Percentiles rank a stretch among this genome's conserved stretches.
These are phyloP conservation scores for Andrena trimmerana DNA, from an alignment of 2,888 invertebrate species.

Conservation along the genomic window DNA sequence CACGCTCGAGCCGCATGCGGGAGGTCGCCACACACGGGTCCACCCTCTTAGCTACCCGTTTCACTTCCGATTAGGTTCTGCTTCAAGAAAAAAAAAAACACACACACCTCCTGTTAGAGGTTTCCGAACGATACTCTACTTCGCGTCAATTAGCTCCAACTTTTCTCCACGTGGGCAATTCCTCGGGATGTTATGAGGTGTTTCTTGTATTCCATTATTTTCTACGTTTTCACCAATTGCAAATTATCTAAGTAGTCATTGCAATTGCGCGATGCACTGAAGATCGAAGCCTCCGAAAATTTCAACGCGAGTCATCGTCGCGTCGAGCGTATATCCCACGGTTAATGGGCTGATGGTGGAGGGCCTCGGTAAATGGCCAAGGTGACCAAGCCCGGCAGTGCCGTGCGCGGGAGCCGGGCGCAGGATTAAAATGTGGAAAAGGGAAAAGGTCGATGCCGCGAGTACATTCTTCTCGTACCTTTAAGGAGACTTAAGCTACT, in stretches of 20 bases:
- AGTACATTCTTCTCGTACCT: background rate
- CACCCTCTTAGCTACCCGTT: conserved; percentile 31
- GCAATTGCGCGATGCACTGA: background rate
- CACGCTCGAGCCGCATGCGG: conserved; percentile 32
- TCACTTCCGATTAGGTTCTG: conserved; percentile 46
- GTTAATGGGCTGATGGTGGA: conserved; percentile 1
- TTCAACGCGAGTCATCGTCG: background rate
- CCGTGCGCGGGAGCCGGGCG: conserved; percentile 19
- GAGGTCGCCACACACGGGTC: conserved; percentile 65
- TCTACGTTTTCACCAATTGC: background rate
- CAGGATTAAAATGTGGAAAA: conserved; percentile 49
- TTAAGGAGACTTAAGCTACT: conserved; percentile 58
- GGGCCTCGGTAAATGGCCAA: conserved; percentile 12
- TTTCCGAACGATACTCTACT: conserved; percentile 27
- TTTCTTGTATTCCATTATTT: background rate
- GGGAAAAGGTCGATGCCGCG: conserved; percentile 34
- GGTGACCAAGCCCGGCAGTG: conserved; percentile 22
- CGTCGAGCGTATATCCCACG: background rate
- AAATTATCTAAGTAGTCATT: background rate
- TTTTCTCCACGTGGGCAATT: conserved; percentile 1
- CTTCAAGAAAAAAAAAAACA: conserved; percentile 22
- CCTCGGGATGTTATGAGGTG: background rate
- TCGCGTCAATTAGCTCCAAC: conserved; percentile 38
- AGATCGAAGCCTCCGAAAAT: too few species aligned
- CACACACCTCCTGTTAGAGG: conserved; percentile 7